Conservation (phyloP, 2,797 vertebrate species). For the Lemur catta region DNA sequence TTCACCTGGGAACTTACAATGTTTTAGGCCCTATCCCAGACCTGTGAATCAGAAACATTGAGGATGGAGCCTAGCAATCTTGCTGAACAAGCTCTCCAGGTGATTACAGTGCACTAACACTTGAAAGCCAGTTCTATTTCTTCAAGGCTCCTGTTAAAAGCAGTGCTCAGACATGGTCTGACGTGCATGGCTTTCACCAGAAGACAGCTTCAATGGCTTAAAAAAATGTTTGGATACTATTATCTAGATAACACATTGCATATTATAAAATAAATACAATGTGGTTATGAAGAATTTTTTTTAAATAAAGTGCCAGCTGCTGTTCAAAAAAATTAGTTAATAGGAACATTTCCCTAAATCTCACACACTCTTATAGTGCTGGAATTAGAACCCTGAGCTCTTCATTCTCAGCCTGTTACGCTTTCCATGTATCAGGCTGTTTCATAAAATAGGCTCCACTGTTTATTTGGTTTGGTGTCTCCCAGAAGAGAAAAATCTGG, state of each 20-base stretch:
- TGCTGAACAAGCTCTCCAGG: neutral
- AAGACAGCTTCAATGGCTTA: slow-evolving; percentile 25
- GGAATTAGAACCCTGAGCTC: slow-evolving; percentile 22
- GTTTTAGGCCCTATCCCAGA: neutral
- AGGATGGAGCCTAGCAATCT: neutral
- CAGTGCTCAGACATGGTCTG: neutral
- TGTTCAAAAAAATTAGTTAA: slow-evolving; percentile 9
- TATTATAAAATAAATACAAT: slow-evolving; percentile 44
- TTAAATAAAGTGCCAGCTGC: neutral
- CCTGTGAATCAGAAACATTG: slow-evolving; percentile 21
- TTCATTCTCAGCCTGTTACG: neutral
- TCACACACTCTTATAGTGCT: neutral
- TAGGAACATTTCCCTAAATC: neutral
- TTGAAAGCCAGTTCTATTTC: neutral
- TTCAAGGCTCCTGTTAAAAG: neutral
- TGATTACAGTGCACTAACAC: neutral
- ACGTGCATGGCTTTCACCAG: neutral
- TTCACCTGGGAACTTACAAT: neutral
- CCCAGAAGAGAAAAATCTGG: slow-evolving; percentile 47
- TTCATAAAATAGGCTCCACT: neutral
- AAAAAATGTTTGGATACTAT: neutral
- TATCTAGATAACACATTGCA: neutral
- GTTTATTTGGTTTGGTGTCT: slow-evolving; percentile 20
- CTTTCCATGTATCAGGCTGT: slow-evolving; percentile 13
- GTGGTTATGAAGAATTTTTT: neutral